These are phyloP conservation scores for Gymnocypris eckloni DNA, from an alignment of 2,797 vertebrate genomes.

Conservation along the genomic window DNA sequence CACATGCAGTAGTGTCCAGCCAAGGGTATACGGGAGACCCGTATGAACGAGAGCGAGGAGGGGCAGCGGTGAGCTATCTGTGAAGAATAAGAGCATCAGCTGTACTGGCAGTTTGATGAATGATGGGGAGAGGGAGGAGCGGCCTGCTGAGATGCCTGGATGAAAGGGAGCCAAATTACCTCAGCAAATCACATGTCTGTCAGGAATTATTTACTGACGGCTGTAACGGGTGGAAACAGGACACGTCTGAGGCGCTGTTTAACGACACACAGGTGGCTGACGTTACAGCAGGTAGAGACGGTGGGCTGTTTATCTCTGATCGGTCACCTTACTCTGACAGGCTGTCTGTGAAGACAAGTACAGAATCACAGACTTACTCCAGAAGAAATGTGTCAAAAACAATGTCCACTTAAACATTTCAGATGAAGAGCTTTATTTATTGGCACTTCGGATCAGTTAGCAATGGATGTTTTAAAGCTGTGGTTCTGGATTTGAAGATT, in stretches of 20 bases:
- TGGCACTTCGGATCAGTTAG: not conserved
- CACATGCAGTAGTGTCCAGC: not conserved
- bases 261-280: constrained; percentile 29
- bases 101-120: constrained; percentile 63
- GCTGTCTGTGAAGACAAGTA: constrained; percentile 16
- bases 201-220: constrained; percentile 54
- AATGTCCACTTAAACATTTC: not conserved
- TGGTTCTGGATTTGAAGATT: too few relatives aligned
- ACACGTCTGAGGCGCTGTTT: constrained; percentile 32
- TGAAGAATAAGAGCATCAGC: constrained; percentile 60
- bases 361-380: not conserved
- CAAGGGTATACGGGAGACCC: not conserved
- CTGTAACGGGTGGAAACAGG: constrained; percentile 49
- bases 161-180: constrained; percentile 56
- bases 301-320: constrained; percentile 11
- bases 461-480: too few relatives aligned
- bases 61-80: constrained; percentile 30
- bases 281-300: constrained; percentile 15
- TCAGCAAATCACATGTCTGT: constrained; percentile 55
- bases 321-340: constrained; percentile 7
- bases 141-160: constrained; percentile 52
- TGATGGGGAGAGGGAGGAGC: constrained; percentile 50
- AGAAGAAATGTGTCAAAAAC: not conserved
- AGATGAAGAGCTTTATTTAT: not conserved
- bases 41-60: constrained; percentile 7